Base-by-base conservation (phyloP, 1,140 invertebrate genomes). In the Bilobella aurantiaca region DNA sequence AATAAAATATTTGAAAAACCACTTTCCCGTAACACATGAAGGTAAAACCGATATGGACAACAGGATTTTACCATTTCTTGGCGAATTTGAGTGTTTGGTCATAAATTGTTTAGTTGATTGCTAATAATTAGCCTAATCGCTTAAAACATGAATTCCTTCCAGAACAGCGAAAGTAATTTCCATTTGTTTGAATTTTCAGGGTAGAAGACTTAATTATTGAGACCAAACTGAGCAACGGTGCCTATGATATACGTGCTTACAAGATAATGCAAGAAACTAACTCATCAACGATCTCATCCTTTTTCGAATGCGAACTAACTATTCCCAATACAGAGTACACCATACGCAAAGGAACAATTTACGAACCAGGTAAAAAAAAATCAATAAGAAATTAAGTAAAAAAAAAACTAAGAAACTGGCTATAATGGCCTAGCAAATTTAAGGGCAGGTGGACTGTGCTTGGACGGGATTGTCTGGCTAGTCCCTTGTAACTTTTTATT, bases 221-320 rank as follows among this genome's bases (percentile, higher is more conserved):
- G 47, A 65, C 65, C 21, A 66, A 34, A 28, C 65, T 47, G 23
- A 64, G 49, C 53, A 57, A 64, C 64, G 65, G 65, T 67, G 65
- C 69, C 69, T 70, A 70, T 63, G 66, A 70, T 29, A 62, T 70
- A 31, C 57, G 57, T 63, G 69, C 66, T 8, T 66, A 70, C 46
- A 67, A 67, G 53, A 31, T 67, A 18, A 60, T 67, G 25, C 28
- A 67, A 34, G 66, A 67, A 27, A 47, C 62, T 1, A 67, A 67
- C 61, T 34, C 63, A 2, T 63, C 61, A 1, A 62, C 65, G 29
- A 29, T 66, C 30, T n/a, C 66, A 1, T 67, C 66, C 1, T 1
- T 59, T 1, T 63, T 63, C 59, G 66, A 67, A 14, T 67, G 66
- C 28, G 66, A 67, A 30, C 62, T 67, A 29, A 63, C 27, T 8